Evolutionary conservation across 2,113 vertebrate genomes (phyloP), one percentile per base, ranked within the genome.

Genomic region (Girardinichthys multiradiatus): DNA sequence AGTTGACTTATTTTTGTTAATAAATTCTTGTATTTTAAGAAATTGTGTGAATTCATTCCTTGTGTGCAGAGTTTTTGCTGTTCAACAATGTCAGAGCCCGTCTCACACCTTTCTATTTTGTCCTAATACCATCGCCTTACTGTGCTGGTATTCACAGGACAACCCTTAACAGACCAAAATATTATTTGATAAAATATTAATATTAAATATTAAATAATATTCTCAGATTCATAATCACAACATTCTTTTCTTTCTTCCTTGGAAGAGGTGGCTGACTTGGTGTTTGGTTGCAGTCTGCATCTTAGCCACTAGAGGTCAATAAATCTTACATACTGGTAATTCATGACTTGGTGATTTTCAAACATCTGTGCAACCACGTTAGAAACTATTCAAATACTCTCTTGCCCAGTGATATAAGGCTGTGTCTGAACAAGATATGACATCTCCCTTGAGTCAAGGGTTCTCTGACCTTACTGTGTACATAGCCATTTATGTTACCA

Each of bases 401-500:
- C 62, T 45, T 12, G 5, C 60, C 58, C 35, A 48, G 28, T 27
- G 28, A 83, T 80, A 77, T 67, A 60, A 77, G 62, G 77, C 64
- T 72, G 33, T 48, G 63, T 80, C 45, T 81, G 76, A 79, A 64
- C 42, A 68, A 75, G 67, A 80, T 75, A 77, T 76, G 74, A 80
- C 78, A 85, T 89, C 61, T 65, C 80, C 81, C 76, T 70, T 72
- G 66, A 81, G 75, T 86, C 74, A 69, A 64, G 0, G 63, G 76
- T 81, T 83, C 68, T 72, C 63, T 88, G 83, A 89, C 85, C 82
- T 82, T 77, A 80, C 81, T 63, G 27, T 80, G 84, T 81, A 81
- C 83, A 80, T 80, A 54, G 74, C 66, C 80, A 72, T 90, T 91
- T 84, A 59, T 76, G 54, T 85, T 80, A 86, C 79, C 71, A 84